phyloP scores from a whole-genome alignment of 2,113 vertebrate genomes.

The Urocynchramus pylzowi region DNA sequence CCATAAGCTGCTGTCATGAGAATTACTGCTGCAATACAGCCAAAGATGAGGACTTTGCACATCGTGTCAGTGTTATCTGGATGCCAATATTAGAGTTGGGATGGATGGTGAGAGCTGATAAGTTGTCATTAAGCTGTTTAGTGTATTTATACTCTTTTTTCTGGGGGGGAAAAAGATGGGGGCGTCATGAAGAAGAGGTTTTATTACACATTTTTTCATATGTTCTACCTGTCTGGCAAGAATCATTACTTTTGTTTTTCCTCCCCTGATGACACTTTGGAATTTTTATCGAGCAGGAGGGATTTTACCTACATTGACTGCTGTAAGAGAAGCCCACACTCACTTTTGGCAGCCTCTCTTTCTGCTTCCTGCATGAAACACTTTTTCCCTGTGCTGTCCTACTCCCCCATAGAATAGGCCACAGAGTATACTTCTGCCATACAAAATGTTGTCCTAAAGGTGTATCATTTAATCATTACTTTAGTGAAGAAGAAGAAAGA shows the following conservation, averaged over 20 bases:
- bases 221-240: constrained; percentile 73
- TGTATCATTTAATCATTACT: neutral
- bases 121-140: constrained; percentile 45
- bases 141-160: constrained; percentile 77
- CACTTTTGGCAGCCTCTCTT: constrained; percentile 26
- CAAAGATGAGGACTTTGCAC: constrained; percentile 55
- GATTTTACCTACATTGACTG: constrained; percentile 81
- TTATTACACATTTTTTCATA: constrained; percentile 78
- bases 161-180: constrained; percentile 78
- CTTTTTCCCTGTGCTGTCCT: constrained; percentile 67
- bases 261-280: constrained; percentile 91
- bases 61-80: constrained; percentile 52
- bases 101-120: constrained; percentile 6
- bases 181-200: constrained; percentile 71
- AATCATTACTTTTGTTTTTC: constrained; percentile 81
- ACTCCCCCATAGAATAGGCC: constrained; percentile 20
- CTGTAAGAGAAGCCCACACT: constrained; percentile 71
- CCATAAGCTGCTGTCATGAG: constrained; percentile 38
- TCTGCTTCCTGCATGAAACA: constrained; percentile 72
- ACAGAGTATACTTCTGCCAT: neutral
- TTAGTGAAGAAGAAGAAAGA: constrained; percentile 34
- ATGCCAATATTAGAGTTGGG: neutral
- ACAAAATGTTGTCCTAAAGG: neutral
- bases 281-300: constrained; percentile 84
- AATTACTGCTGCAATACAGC: constrained; percentile 41